A percentile compares a stretch with the other conserved stretches of the same genome.
Evolutionary conservation across 1,140 invertebrate species (phyloP).

Genomic region (Megalonaias nervosa): DNA sequence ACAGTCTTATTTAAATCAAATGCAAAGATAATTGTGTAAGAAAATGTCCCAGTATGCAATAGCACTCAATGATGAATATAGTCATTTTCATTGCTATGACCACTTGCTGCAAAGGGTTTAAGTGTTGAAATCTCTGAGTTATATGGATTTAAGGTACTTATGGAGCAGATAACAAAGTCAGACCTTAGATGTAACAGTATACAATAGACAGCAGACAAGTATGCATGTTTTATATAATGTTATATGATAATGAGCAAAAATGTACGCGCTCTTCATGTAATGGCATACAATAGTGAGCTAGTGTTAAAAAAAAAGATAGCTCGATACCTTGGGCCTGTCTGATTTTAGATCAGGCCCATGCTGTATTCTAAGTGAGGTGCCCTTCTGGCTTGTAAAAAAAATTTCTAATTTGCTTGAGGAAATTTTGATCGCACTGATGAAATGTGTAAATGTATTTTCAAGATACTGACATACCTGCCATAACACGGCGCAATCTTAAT

Average conservation of each 20-base stretch:
- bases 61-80: neutral
- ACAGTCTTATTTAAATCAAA: neutral
- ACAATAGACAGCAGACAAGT: neutral
- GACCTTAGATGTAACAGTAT: neutral
- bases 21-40: neutral
- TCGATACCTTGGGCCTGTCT: too few species aligned
- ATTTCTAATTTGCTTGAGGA: too few species aligned
- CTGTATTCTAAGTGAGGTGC: too few species aligned
- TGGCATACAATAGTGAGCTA: neutral
- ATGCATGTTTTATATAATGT: constrained; percentile 52
- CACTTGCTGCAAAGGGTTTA: neutral
- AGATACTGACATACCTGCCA: too few species aligned
- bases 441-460: too few species aligned
- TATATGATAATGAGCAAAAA: too few species aligned
- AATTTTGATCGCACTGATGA: too few species aligned
- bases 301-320: too few species aligned
- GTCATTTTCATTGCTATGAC: neutral
- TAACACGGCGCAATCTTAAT: too few species aligned
- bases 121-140: neutral
- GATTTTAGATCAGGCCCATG: too few species aligned
- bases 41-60: neutral
- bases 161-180: neutral
- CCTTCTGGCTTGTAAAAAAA: too few species aligned
- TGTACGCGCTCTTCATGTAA: too few species aligned
- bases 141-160: neutral